Conservation (phyloP, 92 coral and sea anemone genomes). For the Isaurus tuberculatus region DNA sequence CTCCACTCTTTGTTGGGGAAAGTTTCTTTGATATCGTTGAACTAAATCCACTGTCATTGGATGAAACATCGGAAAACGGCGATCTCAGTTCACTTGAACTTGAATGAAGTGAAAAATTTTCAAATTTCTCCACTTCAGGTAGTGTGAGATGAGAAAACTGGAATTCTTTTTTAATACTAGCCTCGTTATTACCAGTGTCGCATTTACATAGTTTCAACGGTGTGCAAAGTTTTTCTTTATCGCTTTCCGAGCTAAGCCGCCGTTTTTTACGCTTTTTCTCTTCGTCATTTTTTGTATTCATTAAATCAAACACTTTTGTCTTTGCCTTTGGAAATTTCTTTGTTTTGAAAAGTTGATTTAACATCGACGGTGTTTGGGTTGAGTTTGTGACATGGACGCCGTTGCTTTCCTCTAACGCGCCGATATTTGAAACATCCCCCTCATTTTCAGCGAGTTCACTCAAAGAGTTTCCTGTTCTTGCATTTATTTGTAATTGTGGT, state of each 20-base stretch:
- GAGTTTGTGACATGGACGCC: conserved; percentile 60
- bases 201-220: conserved; percentile 21
- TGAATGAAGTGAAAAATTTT: conserved; percentile 26
- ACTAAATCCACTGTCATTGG: conserved; percentile 86
- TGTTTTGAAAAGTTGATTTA: conserved; percentile 50
- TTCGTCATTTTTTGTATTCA: conserved; percentile 31
- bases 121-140: conserved; percentile 27
- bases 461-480: conserved; percentile 47
- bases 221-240: conserved; percentile 39
- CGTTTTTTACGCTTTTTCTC: conserved; percentile 42
- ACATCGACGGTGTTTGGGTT: conserved; percentile 65
- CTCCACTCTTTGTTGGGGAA: conserved; percentile 23
- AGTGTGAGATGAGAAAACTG: conserved; percentile 34
- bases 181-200: conserved; percentile 1
- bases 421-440: conserved; percentile 18
- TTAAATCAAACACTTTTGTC: conserved; percentile 28
- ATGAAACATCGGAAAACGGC: conserved; percentile 82
- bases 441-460: conserved; percentile 42
- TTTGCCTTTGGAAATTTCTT: conserved; percentile 43
- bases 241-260: conserved; percentile 39
- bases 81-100: conserved; percentile 22
- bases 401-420: conserved; percentile 30
- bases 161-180: conserved; percentile 11
- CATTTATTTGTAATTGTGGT: conserved; percentile 30
- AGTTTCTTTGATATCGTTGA: conserved; percentile 62